These are phyloP conservation scores for Ectemnius continuus DNA, from an alignment of 2,888 invertebrate species.

Conservation along the genomic window DNA sequence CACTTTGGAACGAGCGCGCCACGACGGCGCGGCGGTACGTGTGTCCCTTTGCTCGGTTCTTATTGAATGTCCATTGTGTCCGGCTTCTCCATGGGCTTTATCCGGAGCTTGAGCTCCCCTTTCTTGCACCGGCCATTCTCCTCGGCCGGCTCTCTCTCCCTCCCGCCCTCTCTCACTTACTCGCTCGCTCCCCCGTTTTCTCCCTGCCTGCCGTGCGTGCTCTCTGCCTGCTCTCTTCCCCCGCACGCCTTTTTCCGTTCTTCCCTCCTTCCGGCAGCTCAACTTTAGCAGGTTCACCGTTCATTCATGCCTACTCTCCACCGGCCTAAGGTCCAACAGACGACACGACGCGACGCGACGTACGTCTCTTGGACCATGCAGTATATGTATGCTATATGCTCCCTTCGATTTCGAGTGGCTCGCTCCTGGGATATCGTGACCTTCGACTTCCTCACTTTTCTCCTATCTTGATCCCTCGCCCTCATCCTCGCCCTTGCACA, in stretches of 20 bases:
- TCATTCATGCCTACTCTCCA: constrained; percentile 47
- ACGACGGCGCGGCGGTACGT: background rate
- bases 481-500: constrained; percentile 6
- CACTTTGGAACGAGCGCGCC: background rate
- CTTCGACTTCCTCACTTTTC: constrained; percentile 6
- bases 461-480: background rate
- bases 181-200: background rate
- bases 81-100: constrained; percentile 15
- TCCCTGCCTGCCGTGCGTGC: background rate
- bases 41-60: background rate
- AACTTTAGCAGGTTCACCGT: constrained; percentile 67
- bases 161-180: constrained; percentile 18
- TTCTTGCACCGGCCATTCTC: constrained; percentile 29
- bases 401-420: constrained; percentile 6
- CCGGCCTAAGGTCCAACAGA: no score
- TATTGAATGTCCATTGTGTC: background rate
- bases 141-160: constrained; percentile 12
- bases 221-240: constrained; percentile 22
- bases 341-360: background rate
- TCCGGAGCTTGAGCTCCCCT: constrained; percentile 45
- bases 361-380: no score
- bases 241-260: constrained; percentile 23
- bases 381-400: no score
- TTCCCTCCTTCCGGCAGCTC: constrained; percentile 46
- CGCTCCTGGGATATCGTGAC: constrained; percentile 11